These are phyloP conservation scores for Amphiprion ocellaris DNA, from an alignment of 2,113 vertebrate genomes.

Conservation along the genomic window DNA sequence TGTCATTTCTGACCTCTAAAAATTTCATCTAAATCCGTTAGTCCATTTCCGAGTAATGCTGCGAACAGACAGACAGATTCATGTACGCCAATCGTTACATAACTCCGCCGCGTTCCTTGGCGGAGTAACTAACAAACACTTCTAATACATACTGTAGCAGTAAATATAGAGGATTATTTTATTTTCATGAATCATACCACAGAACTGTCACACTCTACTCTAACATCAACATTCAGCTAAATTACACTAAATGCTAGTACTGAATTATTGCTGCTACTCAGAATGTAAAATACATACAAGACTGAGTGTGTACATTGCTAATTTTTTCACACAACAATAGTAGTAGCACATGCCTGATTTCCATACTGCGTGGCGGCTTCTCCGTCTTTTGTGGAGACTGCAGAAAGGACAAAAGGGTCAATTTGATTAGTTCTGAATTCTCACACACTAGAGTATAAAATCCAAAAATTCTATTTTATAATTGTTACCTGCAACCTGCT, in stretches of 20 bases:
- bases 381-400: constrained; percentile 88
- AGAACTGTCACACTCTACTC: too few species aligned
- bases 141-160: too few species aligned
- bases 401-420: constrained; percentile 38
- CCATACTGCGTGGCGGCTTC: constrained; percentile 83
- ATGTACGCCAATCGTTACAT: too few species aligned
- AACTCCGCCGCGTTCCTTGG: too few species aligned
- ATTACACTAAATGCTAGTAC: neutral
- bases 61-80: too few species aligned
- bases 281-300: neutral
- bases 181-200: neutral
- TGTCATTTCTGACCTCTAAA: too few species aligned
- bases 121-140: too few species aligned
- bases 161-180: too few species aligned
- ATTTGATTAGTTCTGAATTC: neutral
- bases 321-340: neutral
- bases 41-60: too few species aligned
- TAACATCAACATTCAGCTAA: neutral
- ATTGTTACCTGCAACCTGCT: constrained; percentile 88
- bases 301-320: neutral
- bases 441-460: neutral
- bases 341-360: constrained; percentile 87
- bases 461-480: neutral
- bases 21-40: too few species aligned
- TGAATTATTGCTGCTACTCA: neutral